Percentiles rank a stretch among this genome's conserved stretches.
phyloP scores from a whole-genome alignment of 2,113 vertebrate genomes.

The Anarrhichthys ocellatus region DNA sequence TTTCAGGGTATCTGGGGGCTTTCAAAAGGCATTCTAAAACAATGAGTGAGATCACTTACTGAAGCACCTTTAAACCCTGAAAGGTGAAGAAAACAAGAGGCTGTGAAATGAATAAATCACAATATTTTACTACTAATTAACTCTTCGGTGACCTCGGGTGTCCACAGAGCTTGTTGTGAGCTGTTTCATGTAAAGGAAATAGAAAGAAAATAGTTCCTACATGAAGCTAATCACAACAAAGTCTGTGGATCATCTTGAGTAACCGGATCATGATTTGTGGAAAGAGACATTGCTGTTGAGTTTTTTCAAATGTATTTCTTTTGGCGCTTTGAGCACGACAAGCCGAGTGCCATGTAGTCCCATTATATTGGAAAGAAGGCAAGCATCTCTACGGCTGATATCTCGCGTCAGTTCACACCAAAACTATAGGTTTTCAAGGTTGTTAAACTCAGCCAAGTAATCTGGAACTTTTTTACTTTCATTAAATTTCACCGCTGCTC shows the following conservation, averaged over 20 bases:
- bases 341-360: too few species aligned
- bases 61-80: not conserved
- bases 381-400: too few species aligned
- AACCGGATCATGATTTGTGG: too few species aligned
- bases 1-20: conserved; percentile 7
- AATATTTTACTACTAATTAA: not conserved
- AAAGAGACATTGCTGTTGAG: too few species aligned
- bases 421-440: not conserved
- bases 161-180: not conserved
- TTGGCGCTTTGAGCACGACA: too few species aligned
- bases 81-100: not conserved
- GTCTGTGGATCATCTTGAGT: too few species aligned
- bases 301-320: too few species aligned
- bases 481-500: not conserved
- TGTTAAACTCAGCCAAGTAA: not conserved
- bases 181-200: not conserved
- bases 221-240: too few species aligned
- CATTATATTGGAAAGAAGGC: too few species aligned
- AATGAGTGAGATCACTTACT: not conserved
- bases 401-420: too few species aligned
- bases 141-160: not conserved
- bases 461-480: not conserved
- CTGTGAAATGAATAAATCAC: not conserved
- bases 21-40: not conserved
- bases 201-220: not conserved